Conservation (phyloP, 2,113 vertebrate species). For the Rhynchomys soricoides region DNA sequence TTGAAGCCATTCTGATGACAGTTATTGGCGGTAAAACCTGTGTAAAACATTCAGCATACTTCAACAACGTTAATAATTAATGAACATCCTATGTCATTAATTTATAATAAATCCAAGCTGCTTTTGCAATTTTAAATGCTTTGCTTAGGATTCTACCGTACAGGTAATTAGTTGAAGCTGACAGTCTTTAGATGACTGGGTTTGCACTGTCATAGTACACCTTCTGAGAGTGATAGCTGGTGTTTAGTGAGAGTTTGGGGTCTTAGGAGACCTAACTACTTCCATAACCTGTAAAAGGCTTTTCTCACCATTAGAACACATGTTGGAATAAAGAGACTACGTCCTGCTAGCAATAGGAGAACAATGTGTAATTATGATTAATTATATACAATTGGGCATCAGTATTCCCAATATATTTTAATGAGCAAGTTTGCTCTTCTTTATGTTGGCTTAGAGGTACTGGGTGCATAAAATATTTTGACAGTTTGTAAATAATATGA, state of each 20-base stretch:
- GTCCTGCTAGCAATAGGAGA: not conserved
- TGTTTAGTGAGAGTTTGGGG: not conserved
- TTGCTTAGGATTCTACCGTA: slow-evolving; percentile 28
- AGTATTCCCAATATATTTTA: not conserved
- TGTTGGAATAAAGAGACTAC: not conserved
- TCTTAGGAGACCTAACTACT: not conserved
- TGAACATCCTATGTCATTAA: slow-evolving; percentile 78
- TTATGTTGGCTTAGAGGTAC: not conserved
- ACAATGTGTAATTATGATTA: not conserved
- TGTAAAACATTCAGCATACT: slow-evolving; percentile 73
- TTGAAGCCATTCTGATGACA: slow-evolving; percentile 73
- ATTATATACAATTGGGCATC: not conserved
- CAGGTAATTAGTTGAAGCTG: slow-evolving; percentile 17
- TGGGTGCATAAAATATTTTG: not conserved
- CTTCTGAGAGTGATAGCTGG: slow-evolving; percentile 38
- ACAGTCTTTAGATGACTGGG: not conserved
- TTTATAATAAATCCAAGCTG: slow-evolving; percentile 77
- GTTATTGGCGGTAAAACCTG: slow-evolving; percentile 61
- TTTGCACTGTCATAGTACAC: not conserved
- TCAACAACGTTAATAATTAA: slow-evolving; percentile 79
- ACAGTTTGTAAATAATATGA: not conserved
- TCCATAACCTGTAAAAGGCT: not conserved
- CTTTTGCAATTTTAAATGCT: slow-evolving; percentile 55
- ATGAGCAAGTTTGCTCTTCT: not conserved
- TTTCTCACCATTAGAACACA: not conserved